Conservation (phyloP, 1,140 invertebrate genomes). For the Pogonognathellus flavescens region DNA sequence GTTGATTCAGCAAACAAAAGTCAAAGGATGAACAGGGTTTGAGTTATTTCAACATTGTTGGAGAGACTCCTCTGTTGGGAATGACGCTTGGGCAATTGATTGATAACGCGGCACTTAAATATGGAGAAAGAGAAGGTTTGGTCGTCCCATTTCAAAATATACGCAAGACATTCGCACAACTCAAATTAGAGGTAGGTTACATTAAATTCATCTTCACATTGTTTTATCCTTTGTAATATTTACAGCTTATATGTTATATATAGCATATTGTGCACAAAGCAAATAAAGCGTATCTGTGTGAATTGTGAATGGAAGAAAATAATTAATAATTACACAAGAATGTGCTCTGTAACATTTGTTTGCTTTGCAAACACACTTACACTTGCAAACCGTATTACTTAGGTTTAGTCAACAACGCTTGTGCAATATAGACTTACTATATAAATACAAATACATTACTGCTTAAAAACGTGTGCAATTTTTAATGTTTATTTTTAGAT, state of each 20-base stretch:
- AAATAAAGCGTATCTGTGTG: too few relatives aligned
- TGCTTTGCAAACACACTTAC: too few relatives aligned
- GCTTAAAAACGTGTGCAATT: too few relatives aligned
- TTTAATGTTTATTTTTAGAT: conserved; percentile 71
- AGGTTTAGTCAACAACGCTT: not conserved
- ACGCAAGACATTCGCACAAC: conserved; percentile 76
- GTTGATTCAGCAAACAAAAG: too few relatives aligned
- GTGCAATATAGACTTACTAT: not conserved
- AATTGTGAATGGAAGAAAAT: too few relatives aligned
- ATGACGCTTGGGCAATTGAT: conserved; percentile 77
- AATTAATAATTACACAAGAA: too few relatives aligned
- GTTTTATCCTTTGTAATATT: not conserved
- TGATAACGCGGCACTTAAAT: conserved; percentile 73
- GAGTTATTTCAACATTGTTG: conserved; percentile 72
- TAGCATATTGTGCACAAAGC: not conserved
- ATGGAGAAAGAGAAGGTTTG: conserved; percentile 76
- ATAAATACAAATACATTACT: not conserved
- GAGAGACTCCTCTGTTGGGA: conserved; percentile 73
- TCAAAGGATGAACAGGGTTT: not conserved
- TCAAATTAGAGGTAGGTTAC: conserved; percentile 74
- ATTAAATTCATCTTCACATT: not conserved
- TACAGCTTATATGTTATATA: not conserved
- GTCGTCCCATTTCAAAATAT: conserved; percentile 73
- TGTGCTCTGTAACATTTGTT: too few relatives aligned
- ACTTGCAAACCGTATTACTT: too few relatives aligned